Percentiles rank a stretch among this genome's conserved stretches.
These are phyloP conservation scores for Chironomus tentans DNA, from an alignment of 2,888 invertebrate genomes.

Conservation along the genomic window DNA sequence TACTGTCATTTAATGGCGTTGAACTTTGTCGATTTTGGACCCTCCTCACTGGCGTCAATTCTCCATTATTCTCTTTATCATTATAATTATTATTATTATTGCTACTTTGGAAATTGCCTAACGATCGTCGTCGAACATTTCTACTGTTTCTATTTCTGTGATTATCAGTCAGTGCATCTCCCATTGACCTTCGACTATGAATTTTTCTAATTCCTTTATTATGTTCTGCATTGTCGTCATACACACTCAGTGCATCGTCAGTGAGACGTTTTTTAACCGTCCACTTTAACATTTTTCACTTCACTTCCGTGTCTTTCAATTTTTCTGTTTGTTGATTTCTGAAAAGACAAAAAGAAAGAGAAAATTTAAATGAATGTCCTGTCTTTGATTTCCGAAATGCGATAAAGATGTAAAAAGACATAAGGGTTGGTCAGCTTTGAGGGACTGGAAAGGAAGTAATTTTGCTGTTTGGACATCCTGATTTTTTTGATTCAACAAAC, in stretches of 20 bases:
- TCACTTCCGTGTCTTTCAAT: not conserved
- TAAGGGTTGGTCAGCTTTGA: not conserved
- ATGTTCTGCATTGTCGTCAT: no score
- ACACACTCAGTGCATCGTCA: no score
- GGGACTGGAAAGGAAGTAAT: no score
- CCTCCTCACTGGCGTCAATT: not conserved
- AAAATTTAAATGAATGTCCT: constrained; percentile 12
- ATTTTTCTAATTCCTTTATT: not conserved
- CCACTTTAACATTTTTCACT: constrained; percentile 20
- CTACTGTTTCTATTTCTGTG: not conserved
- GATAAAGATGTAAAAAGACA: not conserved
- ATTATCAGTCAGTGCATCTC: not conserved
- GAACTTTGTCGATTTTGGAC: constrained; percentile 4
- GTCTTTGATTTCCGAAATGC: constrained; percentile 1
- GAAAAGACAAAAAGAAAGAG: not conserved
- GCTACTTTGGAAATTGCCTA: not conserved
- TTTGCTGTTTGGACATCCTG: no score
- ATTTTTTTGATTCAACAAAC: not conserved
- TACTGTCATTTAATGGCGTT: constrained; percentile 16
- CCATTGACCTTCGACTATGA: not conserved
- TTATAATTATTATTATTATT: not conserved
- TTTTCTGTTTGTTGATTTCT: not conserved
- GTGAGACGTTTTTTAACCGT: constrained; percentile 22
- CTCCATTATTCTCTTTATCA: constrained; percentile 3
- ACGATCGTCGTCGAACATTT: not conserved